phyloP scores from a whole-genome alignment of 2,797 vertebrate species.

The Alectoris magna region DNA sequence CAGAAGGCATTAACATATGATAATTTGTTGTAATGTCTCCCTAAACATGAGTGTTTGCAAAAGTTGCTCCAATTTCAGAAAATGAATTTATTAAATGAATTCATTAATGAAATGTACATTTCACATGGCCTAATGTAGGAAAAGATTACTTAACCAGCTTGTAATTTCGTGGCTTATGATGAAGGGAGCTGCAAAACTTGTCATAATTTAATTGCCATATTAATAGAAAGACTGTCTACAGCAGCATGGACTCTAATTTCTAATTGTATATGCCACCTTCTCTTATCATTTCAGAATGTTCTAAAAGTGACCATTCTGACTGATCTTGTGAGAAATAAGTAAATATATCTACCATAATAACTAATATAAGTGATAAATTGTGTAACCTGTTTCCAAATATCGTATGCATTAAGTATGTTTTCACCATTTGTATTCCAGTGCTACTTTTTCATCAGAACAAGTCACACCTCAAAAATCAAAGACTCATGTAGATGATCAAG shows the following conservation, averaged over 20 bases:
- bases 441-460: conserved; percentile 32
- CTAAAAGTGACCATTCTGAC: not conserved
- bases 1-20: not conserved
- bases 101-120: not conserved
- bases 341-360: not conserved
- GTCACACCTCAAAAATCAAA: conserved; percentile 20
- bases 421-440: conserved; percentile 12
- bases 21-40: not conserved
- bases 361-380: not conserved
- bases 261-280: not conserved
- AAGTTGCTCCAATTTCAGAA: not conserved
- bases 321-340: not conserved
- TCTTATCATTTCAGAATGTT: not conserved
- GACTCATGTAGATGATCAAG: conserved; percentile 12
- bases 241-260: not conserved
- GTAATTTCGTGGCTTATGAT: not conserved
- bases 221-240: not conserved
- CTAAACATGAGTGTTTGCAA: not conserved
- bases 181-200: not conserved
- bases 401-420: not conserved
- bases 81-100: not conserved
- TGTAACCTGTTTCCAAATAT: not conserved
- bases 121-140: not conserved
- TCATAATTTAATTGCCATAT: not conserved
- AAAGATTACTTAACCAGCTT: not conserved